Conservation (phyloP, 2,888 invertebrate species). For the Rhingia rostrata region DNA sequence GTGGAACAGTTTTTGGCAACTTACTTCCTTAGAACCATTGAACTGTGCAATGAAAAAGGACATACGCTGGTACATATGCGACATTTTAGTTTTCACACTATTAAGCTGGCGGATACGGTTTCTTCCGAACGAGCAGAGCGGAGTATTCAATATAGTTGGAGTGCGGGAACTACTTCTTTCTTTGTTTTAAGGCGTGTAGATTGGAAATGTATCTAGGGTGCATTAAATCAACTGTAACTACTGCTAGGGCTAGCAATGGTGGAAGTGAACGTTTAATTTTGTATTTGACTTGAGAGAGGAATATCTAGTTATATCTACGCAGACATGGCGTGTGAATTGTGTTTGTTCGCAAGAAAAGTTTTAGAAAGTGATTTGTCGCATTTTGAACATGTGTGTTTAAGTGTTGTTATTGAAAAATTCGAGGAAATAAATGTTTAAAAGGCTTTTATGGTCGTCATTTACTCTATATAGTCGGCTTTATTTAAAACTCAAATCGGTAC, state of each 20-base stretch:
- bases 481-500: no score
- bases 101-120: constrained; percentile 54
- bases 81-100: constrained; percentile 73
- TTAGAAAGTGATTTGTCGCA: constrained; percentile 46
- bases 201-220: constrained; percentile 68
- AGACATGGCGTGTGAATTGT: background rate
- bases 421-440: no score
- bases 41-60: constrained; percentile 16
- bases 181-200: constrained; percentile 63
- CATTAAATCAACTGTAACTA: constrained; percentile 64
- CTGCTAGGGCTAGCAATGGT: background rate
- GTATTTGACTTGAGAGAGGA: constrained; percentile 8
- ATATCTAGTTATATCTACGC: background rate
- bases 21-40: constrained; percentile 52
- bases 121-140: background rate
- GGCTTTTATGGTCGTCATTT: no score
- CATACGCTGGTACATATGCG: constrained; percentile 56
- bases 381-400: constrained; percentile 3
- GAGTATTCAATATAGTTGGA: background rate
- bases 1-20: constrained; percentile 60
- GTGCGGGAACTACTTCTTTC: constrained; percentile 19
- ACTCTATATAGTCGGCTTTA: no score
- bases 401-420: background rate
- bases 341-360: constrained; percentile 30
- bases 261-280: constrained; percentile 26